Evolutionary conservation across 2,888 invertebrate genomes (phyloP).

Genomic region (Pristionchus arcanus): DNA sequence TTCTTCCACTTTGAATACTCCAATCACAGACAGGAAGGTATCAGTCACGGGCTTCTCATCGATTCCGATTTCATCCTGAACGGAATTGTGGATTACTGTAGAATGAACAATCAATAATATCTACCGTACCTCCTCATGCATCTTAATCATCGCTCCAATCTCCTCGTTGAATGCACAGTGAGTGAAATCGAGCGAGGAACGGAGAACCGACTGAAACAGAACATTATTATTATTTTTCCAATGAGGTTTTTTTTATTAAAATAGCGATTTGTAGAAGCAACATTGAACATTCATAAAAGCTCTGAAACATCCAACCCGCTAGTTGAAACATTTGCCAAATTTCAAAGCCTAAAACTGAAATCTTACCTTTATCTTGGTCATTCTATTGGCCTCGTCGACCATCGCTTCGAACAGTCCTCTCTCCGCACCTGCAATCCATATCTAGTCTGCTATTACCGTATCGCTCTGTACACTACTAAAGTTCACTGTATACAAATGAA

Average conservation of each 20-base stretch:
- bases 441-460: too few species aligned
- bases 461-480: not conserved
- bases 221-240: not conserved
- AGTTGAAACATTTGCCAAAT: not conserved
- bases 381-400: conserved; percentile 61
- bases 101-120: not conserved
- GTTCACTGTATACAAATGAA: not conserved
- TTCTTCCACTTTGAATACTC: conserved; percentile 34
- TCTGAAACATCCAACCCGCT: not conserved
- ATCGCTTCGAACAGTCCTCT: conserved; percentile 55
- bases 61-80: conserved; percentile 11
- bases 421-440: conserved; percentile 37
- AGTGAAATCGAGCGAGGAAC: conserved; percentile 64
- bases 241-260: not conserved
- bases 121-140: conserved; percentile 40
- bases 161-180: conserved; percentile 67
- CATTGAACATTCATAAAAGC: not conserved
- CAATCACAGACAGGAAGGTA: conserved; percentile 52
- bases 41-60: conserved; percentile 47
- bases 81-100: not conserved
- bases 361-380: conserved; percentile 59
- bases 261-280: not conserved
- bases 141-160: conserved; percentile 57
- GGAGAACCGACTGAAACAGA: conserved; percentile 35
- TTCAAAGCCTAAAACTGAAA: not conserved